phyloP scores from a whole-genome alignment of 1,140 invertebrate species.

The Lordiphosa clarofinis region DNA sequence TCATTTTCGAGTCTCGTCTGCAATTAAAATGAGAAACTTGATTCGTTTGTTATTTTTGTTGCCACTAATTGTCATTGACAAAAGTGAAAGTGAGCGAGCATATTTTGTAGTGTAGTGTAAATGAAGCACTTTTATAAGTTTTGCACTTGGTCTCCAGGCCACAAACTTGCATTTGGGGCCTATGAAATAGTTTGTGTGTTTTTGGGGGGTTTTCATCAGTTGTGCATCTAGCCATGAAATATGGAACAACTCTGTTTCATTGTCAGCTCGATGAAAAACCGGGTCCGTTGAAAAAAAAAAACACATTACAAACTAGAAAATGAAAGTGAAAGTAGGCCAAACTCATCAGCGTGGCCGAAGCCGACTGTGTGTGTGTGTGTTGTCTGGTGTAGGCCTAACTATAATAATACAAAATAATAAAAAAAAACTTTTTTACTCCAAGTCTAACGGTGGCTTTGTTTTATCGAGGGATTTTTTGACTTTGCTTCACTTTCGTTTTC shows the following conservation, averaged over 20 bases:
- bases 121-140: slow-evolving; percentile 39
- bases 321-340: slow-evolving; percentile 75
- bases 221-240: slow-evolving; percentile 59
- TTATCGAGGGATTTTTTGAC: slow-evolving; percentile 20
- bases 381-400: slow-evolving; percentile 35
- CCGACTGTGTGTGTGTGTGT: slow-evolving; percentile 36
- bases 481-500: slow-evolving; percentile 55
- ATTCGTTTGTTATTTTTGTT: slow-evolving; percentile 26
- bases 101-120: slow-evolving; percentile 21
- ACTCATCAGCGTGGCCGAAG: slow-evolving; percentile 63
- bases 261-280: slow-evolving; percentile 62
- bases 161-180: slow-evolving; percentile 17
- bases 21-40: slow-evolving; percentile 67
- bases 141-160: slow-evolving; percentile 38
- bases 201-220: slow-evolving; percentile 4
- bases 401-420: slow-evolving; percentile 22
- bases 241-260: slow-evolving; percentile 72
- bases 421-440: slow-evolving; percentile 18
- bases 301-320: slow-evolving; percentile 49
- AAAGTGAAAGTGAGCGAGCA: slow-evolving; percentile 54
- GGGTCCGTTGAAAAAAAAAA: slow-evolving; percentile 38
- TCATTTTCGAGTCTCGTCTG: slow-evolving; percentile 22
- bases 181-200: slow-evolving; percentile 28
- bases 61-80: slow-evolving; percentile 54
- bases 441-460: slow-evolving; percentile 19